Conservation (phyloP, 2,113 vertebrate genomes). For the Solea senegalensis region DNA sequence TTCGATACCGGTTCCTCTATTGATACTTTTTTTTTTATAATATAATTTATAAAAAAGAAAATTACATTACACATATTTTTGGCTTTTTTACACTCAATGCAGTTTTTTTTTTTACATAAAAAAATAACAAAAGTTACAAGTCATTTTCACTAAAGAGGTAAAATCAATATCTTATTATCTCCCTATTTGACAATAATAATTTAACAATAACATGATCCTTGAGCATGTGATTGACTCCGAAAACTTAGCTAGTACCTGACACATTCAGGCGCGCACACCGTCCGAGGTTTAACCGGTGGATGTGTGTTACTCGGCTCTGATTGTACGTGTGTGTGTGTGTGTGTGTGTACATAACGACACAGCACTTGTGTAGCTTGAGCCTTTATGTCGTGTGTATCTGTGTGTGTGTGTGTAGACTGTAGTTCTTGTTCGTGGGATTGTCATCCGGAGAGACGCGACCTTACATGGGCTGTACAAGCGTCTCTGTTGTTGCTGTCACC, state of each 20-base stretch:
- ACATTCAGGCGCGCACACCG: too few relatives aligned
- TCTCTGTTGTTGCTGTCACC: conserved; percentile 59
- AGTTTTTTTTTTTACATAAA: too few relatives aligned
- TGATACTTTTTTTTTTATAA: too few relatives aligned
- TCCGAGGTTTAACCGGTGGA: neutral
- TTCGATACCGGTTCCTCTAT: too few relatives aligned
- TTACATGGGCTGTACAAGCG: conserved; percentile 65
- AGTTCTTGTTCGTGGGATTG: conserved; percentile 66
- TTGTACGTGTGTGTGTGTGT: conserved; percentile 5
- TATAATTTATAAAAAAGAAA: too few relatives aligned
- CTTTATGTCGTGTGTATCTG: conserved; percentile 39
- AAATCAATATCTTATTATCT: too few relatives aligned
- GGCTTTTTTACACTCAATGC: neutral
- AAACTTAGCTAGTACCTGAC: too few relatives aligned
- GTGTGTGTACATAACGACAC: conserved; percentile 7
- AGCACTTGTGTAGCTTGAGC: conserved; percentile 43
- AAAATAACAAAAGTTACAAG: neutral
- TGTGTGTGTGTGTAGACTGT: conserved; percentile 25
- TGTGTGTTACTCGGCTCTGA: conserved; percentile 16
- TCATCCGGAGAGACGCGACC: conserved; percentile 62
- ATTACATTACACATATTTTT: too few relatives aligned
- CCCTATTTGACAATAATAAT: too few relatives aligned
- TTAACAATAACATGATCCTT: too few relatives aligned
- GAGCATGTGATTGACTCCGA: too few relatives aligned
- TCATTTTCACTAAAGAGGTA: too few relatives aligned